These are phyloP conservation scores for Caerostris extrusa DNA, from an alignment of 1,140 invertebrate genomes.

Conservation along the genomic window DNA sequence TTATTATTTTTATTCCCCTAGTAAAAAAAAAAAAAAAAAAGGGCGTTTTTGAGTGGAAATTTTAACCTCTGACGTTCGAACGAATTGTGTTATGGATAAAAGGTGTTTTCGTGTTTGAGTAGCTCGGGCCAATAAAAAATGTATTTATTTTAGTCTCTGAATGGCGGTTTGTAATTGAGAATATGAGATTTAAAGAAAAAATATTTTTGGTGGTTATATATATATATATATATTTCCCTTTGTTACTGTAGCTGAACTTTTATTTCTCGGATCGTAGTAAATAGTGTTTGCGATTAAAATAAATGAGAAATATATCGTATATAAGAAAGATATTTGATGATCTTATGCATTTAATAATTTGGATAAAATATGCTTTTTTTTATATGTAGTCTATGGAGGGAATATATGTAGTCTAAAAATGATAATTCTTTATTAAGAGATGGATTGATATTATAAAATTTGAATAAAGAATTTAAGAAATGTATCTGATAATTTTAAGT, in stretches of 20 bases:
- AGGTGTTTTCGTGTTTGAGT: not conserved
- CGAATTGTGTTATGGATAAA: not conserved
- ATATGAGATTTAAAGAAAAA: not conserved
- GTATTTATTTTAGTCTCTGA: not conserved
- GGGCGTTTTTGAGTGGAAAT: slow-evolving; percentile 33
- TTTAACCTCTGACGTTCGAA: slow-evolving; percentile 25
- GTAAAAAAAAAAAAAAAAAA: not conserved
- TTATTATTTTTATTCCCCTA: slow-evolving; percentile 58
- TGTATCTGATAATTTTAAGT: too few species aligned
- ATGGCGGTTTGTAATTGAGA: not conserved
- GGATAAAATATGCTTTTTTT: too few species aligned
- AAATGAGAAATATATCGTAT: not conserved
- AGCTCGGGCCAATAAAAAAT: not conserved
- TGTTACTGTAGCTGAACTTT: not conserved
- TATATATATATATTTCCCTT: not conserved
- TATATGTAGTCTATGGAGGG: too few species aligned
- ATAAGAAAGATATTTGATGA: too few species aligned
- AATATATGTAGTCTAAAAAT: too few species aligned
- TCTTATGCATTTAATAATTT: too few species aligned
- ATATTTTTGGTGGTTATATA: not conserved
- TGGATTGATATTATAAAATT: too few species aligned
- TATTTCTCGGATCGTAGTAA: not conserved
- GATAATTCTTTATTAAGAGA: too few species aligned
- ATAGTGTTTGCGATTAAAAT: not conserved
- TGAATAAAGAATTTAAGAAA: too few species aligned